Percentiles rank a stretch among this genome's conserved stretches.
Conservation (phyloP, 1,140 invertebrate species). For the Periplaneta americana region DNA sequence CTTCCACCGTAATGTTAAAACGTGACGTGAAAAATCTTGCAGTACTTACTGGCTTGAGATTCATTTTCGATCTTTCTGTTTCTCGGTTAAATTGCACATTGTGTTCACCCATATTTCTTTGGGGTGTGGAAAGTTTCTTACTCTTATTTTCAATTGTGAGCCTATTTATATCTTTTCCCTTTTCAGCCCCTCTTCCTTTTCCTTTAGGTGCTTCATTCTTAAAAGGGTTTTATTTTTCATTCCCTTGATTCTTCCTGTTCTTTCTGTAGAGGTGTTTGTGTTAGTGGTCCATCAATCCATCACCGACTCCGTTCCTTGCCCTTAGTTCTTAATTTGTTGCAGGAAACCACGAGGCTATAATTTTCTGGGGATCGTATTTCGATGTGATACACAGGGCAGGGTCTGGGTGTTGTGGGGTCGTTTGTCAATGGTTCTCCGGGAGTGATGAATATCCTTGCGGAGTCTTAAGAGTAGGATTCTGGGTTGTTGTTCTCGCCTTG, state of each 20-base stretch:
- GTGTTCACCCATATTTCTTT: background rate
- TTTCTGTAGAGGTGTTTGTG: background rate
- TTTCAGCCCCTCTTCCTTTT: background rate
- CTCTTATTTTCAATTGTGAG: background rate
- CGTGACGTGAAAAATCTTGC: too few species aligned
- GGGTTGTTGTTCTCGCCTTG: background rate
- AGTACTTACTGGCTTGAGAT: too few species aligned
- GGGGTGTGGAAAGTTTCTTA: background rate
- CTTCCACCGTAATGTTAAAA: too few species aligned
- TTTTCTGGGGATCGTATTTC: background rate
- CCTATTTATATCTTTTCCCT: background rate
- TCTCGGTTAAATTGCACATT: too few species aligned
- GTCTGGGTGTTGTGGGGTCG: background rate
- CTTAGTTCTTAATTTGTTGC: background rate
- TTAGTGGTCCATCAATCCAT: background rate
- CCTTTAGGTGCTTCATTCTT: background rate
- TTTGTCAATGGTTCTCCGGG: background rate
- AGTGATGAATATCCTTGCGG: background rate
- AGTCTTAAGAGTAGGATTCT: background rate
- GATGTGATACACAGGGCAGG: background rate
- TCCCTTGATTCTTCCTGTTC: background rate
- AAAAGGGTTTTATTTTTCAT: background rate
- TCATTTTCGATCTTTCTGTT: too few species aligned
- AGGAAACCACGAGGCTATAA: background rate
- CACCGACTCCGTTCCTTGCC: background rate